A percentile compares a stretch with the other conserved stretches of the same genome.
These are phyloP conservation scores for Alentia gelatinosa DNA, from an alignment of 2,888 invertebrate genomes.

Conservation along the genomic window DNA sequence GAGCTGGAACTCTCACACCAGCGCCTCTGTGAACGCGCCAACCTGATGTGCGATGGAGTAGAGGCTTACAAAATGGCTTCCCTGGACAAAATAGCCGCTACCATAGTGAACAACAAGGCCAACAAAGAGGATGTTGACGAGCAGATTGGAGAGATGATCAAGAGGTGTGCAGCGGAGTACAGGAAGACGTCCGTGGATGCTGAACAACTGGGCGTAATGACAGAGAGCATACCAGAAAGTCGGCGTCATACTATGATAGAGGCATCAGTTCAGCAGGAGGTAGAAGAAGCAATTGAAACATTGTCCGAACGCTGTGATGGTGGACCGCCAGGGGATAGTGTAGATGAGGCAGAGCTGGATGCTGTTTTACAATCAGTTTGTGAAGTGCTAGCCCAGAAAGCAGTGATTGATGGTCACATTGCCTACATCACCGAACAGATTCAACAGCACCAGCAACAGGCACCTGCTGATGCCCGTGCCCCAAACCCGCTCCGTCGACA, in stretches of 20 bases:
- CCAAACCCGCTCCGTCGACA: slow-evolving; percentile 42
- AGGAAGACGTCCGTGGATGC: not conserved
- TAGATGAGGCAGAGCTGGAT: not conserved
- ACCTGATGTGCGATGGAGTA: slow-evolving; percentile 30
- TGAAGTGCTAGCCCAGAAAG: slow-evolving; percentile 87
- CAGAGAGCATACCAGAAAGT: not conserved
- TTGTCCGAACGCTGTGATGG: not conserved
- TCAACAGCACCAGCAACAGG: slow-evolving; percentile 12
- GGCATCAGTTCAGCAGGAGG: slow-evolving; percentile 1
- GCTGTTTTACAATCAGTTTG: not conserved
- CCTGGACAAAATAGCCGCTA: slow-evolving; percentile 19
- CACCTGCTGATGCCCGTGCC: not conserved
- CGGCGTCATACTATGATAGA: slow-evolving; percentile 32
- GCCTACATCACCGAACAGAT: slow-evolving; percentile 67
- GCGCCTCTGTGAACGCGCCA: slow-evolving; percentile 28
- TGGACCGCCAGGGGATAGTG: not conserved
- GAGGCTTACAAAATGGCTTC: slow-evolving; percentile 50
- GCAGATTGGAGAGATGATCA: slow-evolving; percentile 14
- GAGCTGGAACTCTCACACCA: slow-evolving; percentile 47
- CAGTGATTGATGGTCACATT: slow-evolving; percentile 82
- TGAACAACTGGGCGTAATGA: not conserved
- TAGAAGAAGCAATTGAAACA: slow-evolving; percentile 34
- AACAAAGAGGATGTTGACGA: not conserved
- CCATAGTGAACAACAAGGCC: slow-evolving; percentile 33
- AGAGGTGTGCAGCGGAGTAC: slow-evolving; percentile 17